Base-by-base conservation (phyloP, 2,113 vertebrate genomes). In the Nothobranchius furzeri region DNA sequence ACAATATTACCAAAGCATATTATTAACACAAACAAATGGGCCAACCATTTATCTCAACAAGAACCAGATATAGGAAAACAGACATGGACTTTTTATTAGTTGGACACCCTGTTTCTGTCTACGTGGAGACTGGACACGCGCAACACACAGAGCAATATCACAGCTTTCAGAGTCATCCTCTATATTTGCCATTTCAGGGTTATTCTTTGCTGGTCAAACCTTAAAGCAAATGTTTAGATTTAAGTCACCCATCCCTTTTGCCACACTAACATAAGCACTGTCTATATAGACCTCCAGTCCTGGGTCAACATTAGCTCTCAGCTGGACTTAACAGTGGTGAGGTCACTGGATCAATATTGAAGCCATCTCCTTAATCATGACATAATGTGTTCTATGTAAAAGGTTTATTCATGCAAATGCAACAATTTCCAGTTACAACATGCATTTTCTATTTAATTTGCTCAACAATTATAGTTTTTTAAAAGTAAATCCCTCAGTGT, bases 211-310 rank as follows among this genome's bases (percentile, higher is more conserved):
- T 70, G 64, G 68, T 79, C 73, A 70, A 84, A 82, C 79, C 79
- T 70, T 61, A 87, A 83, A 77, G 87, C 79, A 90, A 92, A 92
- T 91, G 89, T 91, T 92, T 91, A 82, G 79, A 70, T 82, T 82
- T 63, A 70, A 37, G 79, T 73, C 13, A 66, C 69, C 82, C 76
- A 70, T 83, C 83, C 87, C 77, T 85, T 61, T 72, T 80, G 77
- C 66, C 75, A 82, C 76, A 86, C 80, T 80, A 68, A 85, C 83
- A 80, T 46, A 80, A 75, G 73, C 75, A 72, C 64, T 76, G 70
- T 85, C 77, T 70, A 76, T 73, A 87, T 77, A 81, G 85, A 89
- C 60, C 81, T 62, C 24, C 76, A 68, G 58, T 59, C 74, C 74
- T 87, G 78, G 80, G 87, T 91, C 87, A 92, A 91, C 89, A 91